Evolutionary conservation across 2,113 vertebrate species (phyloP), one percentile per base, ranked within the genome.

Genomic region (Phoenicopterus ruber): DNA sequence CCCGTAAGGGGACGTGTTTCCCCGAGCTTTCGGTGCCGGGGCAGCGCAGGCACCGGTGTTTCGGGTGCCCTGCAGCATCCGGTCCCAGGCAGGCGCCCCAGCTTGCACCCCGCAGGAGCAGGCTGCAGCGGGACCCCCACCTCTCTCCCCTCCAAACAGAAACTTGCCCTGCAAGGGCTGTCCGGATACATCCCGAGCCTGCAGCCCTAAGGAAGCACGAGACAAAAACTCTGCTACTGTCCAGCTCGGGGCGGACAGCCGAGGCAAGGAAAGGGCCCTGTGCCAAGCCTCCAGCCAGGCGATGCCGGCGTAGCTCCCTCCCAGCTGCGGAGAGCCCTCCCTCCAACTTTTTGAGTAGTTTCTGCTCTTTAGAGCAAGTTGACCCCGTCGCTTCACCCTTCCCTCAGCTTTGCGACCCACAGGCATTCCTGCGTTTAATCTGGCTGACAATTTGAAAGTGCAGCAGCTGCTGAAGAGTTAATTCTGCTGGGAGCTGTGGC

Each of bases 281-380:
- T 91, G 81, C 61, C 69, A 84, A 86, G 54, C 54, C 36, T 52
- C 44, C 50, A 63, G 72, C 47, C 46, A 50, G 72, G 24, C 0
- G 0, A 74, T 84, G 50, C 38, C 11, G 4, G 26, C 1, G 1
- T 36, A 86, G 47, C 80, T 86, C 63, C 8, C 28, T 61, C 15
- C 32, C 1, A 5, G 49, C 40, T 0, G 0, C 0, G 0, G n/a
- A 42, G 14, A 92, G 50, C 38, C 32, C 70, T 89, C 32, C 49
- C 70, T 84, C 63, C 28, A 32, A 42, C 46, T 79, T 91, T 77
- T 31, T 54, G 46, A 63, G 54, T 31, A 36, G 52, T 90, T 85
- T 79, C 49, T 70, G 34, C 14, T 47, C 63, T 85, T 71, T 1
- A 47, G 50, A 88, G 57, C 36, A 72, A 88, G 24, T 26, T 2